Evolutionary conservation across 2,888 invertebrate genomes (phyloP).

Genomic region (Drosophila colorata): DNA sequence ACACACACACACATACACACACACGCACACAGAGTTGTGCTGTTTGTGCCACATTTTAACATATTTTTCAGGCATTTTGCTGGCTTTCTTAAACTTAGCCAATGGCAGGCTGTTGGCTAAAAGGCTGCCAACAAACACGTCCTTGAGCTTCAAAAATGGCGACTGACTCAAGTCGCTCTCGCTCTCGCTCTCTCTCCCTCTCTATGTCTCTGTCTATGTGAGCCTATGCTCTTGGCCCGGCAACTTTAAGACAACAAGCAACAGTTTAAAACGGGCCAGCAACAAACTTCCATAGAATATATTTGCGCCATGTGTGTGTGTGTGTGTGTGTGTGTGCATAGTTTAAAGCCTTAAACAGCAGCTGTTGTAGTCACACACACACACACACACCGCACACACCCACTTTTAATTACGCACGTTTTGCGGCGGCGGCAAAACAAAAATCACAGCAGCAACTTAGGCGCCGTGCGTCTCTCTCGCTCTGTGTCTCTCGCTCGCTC

Average conservation of each 20-base stretch:
- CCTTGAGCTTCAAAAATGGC: slow-evolving; percentile 69
- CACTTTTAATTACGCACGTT: slow-evolving; percentile 81
- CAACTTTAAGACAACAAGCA: slow-evolving; percentile 46
- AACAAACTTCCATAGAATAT: slow-evolving; percentile 28
- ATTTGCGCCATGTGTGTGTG: slow-evolving; percentile 25
- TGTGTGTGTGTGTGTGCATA: slow-evolving; percentile 26
- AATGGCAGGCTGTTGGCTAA: slow-evolving; percentile 27
- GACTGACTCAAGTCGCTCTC: slow-evolving; percentile 10
- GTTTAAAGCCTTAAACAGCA: slow-evolving; percentile 51
- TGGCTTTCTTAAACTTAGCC: slow-evolving; percentile 64
- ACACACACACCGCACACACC: slow-evolving; percentile 26
- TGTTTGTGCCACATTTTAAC: slow-evolving; percentile 33
- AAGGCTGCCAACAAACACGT: slow-evolving; percentile 50
- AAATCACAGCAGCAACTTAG: slow-evolving; percentile 62
- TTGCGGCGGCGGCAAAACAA: slow-evolving; percentile 64
- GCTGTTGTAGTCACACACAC: slow-evolving; percentile 29
- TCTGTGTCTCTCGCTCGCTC: neutral
- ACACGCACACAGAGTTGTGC: slow-evolving; percentile 6
- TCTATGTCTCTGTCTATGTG: slow-evolving; percentile 6
- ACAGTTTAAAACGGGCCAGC: slow-evolving; percentile 60
- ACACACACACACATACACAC: slow-evolving; percentile 14
- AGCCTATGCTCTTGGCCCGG: slow-evolving; percentile 11
- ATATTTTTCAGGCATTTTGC: slow-evolving; percentile 44
- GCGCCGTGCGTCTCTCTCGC: slow-evolving; percentile 6
- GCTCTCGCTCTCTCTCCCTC: neutral